Evolutionary conservation across 2,888 invertebrate species (phyloP).

Genomic region (Dicycla oo): DNA sequence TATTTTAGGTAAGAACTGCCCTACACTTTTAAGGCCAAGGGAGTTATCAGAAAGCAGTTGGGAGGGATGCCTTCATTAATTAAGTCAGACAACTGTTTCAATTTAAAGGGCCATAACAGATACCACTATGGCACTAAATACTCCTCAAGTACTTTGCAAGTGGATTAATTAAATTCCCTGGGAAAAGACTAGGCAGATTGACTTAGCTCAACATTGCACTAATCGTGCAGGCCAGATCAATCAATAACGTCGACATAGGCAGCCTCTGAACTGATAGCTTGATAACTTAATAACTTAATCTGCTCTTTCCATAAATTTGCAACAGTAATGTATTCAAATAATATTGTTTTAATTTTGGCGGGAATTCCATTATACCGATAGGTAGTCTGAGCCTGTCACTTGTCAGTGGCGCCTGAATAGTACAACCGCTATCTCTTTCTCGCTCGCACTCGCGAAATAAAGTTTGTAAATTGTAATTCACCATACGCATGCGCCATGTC

Average conservation of each 20-base stretch:
- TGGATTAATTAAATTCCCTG: too few relatives aligned
- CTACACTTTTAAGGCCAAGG: too few relatives aligned
- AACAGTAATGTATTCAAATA: neutral
- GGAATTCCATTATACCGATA: conserved; percentile 33
- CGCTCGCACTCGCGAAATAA: conserved; percentile 74
- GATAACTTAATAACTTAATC: neutral
- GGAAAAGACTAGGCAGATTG: too few relatives aligned
- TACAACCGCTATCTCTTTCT: conserved; percentile 53
- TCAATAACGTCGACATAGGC: neutral
- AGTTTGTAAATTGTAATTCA: conserved; percentile 78
- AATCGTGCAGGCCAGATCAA: neutral
- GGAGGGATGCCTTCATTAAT: too few relatives aligned
- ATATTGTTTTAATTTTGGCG: conserved; percentile 58
- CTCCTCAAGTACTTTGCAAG: too few relatives aligned
- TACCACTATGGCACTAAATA: too few relatives aligned
- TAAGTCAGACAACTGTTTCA: too few relatives aligned
- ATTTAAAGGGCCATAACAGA: too few relatives aligned
- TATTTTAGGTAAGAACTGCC: too few relatives aligned
- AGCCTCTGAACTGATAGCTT: neutral
- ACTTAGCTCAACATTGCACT: too few relatives aligned
- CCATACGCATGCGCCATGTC: conserved; percentile 82
- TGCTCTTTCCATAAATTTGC: neutral
- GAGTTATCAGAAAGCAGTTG: too few relatives aligned
- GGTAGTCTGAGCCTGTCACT: conserved; percentile 29
- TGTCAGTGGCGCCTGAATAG: conserved; percentile 29